Conservation (phyloP, 1,140 invertebrate species). For the Copidosoma floridanum region DNA sequence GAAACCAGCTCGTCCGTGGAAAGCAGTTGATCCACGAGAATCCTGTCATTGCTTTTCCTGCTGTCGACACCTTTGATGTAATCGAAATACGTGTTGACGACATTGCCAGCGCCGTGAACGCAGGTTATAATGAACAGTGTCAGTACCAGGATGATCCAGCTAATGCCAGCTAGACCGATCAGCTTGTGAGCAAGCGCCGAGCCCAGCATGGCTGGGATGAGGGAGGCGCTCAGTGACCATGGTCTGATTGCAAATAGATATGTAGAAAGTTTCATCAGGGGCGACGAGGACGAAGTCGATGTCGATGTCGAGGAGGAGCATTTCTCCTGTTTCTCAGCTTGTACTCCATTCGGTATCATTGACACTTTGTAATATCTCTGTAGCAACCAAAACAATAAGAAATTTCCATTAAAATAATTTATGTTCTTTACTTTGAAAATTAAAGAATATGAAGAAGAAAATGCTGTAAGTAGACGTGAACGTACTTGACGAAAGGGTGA, state of each 20-base stretch:
- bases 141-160: constrained; percentile 72
- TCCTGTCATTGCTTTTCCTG: constrained; percentile 88
- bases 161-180: constrained; percentile 68
- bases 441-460: no score
- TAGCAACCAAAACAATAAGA: no score
- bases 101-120: constrained; percentile 92
- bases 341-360: constrained; percentile 25
- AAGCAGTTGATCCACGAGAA: constrained; percentile 86
- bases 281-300: constrained; percentile 46
- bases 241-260: constrained; percentile 84
- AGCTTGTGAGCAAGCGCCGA: constrained; percentile 82
- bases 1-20: constrained; percentile 83
- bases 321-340: constrained; percentile 17
- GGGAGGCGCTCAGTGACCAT: constrained; percentile 88
- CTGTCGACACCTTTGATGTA: constrained; percentile 92
- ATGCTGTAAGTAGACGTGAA: no score
- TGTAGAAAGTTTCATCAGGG: constrained; percentile 80
- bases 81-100: constrained; percentile 96
- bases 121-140: constrained; percentile 83
- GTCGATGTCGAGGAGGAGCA: constrained; percentile 27
- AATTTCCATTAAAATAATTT: no score
- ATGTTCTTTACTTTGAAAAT: constrained; percentile 4
- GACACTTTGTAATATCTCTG: no score
- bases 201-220: constrained; percentile 86
- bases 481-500: no score